Percentiles rank a stretch among this genome's conserved stretches.
Evolutionary conservation across 2,113 vertebrate species (phyloP).

Genomic region (Himantopus leucocephalus): DNA sequence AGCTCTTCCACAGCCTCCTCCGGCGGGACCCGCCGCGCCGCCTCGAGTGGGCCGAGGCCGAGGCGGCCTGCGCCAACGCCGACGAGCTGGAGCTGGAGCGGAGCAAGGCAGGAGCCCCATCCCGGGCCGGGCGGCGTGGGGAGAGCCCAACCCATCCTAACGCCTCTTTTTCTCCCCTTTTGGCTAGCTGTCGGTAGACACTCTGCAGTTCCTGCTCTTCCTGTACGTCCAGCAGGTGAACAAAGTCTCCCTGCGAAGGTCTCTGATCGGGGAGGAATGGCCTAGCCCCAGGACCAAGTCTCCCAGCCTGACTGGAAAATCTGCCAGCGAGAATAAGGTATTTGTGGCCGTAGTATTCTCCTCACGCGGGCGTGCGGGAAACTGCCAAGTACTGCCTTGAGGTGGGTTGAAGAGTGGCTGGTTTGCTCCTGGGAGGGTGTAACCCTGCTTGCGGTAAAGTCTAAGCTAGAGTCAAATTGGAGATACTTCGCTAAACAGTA

Average conservation of each 20-base stretch:
- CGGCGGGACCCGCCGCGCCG: slow-evolving; percentile 70
- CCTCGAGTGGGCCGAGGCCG: slow-evolving; percentile 86
- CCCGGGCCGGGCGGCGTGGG: neutral
- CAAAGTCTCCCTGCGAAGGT: slow-evolving; percentile 87
- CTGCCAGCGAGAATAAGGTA: slow-evolving; percentile 86
- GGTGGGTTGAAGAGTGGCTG: rapidly evolving
- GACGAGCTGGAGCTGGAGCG: slow-evolving; percentile 85
- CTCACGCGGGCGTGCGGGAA: rapidly evolving
- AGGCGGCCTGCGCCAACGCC: slow-evolving; percentile 81
- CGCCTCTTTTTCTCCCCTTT: neutral
- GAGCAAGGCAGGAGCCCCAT: slow-evolving; percentile 75
- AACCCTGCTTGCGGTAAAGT: rapidly evolving
- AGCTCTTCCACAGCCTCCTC: slow-evolving; percentile 85
- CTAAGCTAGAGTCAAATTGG: too few relatives aligned
- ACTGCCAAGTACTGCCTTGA: neutral
- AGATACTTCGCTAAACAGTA: rapidly evolving
- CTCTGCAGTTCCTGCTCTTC: slow-evolving; percentile 94
- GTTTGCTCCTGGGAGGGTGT: neutral
- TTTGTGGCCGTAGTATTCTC: neutral
- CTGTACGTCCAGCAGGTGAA: slow-evolving; percentile 92
- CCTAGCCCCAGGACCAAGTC: slow-evolving; percentile 81
- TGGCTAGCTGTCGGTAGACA: slow-evolving; percentile 88
- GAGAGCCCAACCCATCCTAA: neutral
- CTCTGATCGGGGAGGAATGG: slow-evolving; percentile 94
- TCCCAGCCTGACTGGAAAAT: slow-evolving; percentile 79